phyloP scores from a whole-genome alignment of 2,113 vertebrate species.

The Vimba vimba region DNA sequence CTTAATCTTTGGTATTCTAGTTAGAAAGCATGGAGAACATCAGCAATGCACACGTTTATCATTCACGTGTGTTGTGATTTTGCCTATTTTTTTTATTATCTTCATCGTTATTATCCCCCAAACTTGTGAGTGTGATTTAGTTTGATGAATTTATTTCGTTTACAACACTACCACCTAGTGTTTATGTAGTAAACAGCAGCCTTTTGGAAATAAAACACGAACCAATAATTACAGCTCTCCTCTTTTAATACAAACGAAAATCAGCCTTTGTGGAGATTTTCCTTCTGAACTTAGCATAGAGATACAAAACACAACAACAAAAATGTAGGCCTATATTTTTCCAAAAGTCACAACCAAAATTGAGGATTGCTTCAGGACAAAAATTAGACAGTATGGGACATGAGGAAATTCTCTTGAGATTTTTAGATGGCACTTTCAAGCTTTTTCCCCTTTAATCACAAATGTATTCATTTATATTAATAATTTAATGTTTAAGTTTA shows the following conservation, averaged over 20 bases:
- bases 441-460: background rate
- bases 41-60: background rate
- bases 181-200: constrained; percentile 11
- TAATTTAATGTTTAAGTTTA: background rate
- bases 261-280: constrained; percentile 22
- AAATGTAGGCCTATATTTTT: background rate
- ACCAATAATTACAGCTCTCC: background rate
- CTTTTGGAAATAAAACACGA: background rate
- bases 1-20: background rate
- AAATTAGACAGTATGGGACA: background rate
- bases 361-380: background rate
- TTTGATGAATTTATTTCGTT: background rate
- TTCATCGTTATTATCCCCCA: background rate
- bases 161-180: constrained; percentile 42
- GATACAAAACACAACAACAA: constrained; percentile 30
- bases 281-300: background rate
- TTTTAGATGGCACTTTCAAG: background rate
- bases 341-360: background rate
- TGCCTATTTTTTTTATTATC: background rate
- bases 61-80: background rate
- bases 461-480: background rate
- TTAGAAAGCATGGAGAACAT: no score
- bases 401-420: background rate
- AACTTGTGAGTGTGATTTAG: background rate
- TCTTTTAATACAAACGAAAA: constrained; percentile 47